Evolutionary conservation across 2,113 vertebrate species (phyloP).

Genomic region (Cavia porcellus): DNA sequence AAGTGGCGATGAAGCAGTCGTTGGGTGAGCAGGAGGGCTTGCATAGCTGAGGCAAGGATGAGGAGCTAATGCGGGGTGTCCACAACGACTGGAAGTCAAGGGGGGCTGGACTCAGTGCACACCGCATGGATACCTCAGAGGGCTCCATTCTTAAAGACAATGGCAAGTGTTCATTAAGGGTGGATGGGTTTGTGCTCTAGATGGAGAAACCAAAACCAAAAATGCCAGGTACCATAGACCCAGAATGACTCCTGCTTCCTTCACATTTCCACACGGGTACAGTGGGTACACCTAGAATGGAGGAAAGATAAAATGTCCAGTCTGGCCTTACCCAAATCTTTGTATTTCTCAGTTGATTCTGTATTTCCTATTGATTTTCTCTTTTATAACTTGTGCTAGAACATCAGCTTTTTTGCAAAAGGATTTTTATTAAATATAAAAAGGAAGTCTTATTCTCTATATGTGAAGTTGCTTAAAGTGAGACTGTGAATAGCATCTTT

Average conservation of each 20-base stretch:
- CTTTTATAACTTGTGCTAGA: background rate
- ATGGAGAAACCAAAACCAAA: background rate
- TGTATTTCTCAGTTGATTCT: background rate
- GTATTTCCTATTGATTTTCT: background rate
- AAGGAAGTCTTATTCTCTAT: background rate
- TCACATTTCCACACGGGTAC: background rate
- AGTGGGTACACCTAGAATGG: background rate
- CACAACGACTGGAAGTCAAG: background rate
- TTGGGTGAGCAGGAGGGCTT: background rate
- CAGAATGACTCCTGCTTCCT: no score
- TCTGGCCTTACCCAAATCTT: background rate
- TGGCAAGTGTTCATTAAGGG: background rate
- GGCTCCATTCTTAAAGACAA: background rate
- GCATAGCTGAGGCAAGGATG: background rate
- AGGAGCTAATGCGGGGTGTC: no score
- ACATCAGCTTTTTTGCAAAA: background rate
- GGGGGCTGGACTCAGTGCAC: background rate
- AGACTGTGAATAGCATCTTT: background rate
- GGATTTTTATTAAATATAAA: background rate
- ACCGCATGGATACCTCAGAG: background rate
- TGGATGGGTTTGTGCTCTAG: background rate
- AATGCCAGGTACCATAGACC: no score
- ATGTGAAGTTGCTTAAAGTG: background rate
- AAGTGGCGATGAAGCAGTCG: no score
- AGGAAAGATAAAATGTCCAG: background rate